phyloP scores from a whole-genome alignment of 2,888 invertebrate genomes.

The Marasmarcha lunaedactyla region DNA sequence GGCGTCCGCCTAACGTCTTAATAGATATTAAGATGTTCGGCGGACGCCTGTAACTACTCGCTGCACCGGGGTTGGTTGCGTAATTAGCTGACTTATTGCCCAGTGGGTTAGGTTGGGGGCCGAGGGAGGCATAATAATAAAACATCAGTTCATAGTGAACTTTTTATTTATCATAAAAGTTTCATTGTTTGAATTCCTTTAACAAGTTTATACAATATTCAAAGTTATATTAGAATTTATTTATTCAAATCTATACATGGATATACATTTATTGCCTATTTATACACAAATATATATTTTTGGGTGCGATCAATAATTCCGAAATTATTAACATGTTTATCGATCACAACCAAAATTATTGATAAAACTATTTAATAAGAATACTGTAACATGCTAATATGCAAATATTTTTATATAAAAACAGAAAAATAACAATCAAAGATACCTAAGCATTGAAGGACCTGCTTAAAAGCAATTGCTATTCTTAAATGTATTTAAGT shows the following conservation, averaged over 20 bases:
- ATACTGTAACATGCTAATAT: conserved; percentile 7
- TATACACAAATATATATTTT: conserved; percentile 21
- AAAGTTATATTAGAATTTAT: conserved; percentile 37
- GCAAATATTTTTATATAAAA: conserved; percentile 1
- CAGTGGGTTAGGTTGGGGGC: no score
- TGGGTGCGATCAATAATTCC: conserved; percentile 53
- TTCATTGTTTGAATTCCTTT: neutral
- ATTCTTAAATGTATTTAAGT: neutral
- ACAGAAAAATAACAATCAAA: conserved; percentile 5
- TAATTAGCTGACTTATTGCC: no score
- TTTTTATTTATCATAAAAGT: conserved; percentile 1
- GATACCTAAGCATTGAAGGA: conserved; percentile 9
- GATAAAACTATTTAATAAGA: conserved; percentile 15
- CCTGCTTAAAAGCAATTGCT: conserved; percentile 9
- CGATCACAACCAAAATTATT: conserved; percentile 59
- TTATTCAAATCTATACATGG: conserved; percentile 8
- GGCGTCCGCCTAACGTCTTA: no score
- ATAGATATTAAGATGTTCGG: no score
- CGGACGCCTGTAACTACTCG: no score
- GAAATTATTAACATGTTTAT: conserved; percentile 23
- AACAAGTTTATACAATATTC: conserved; percentile 15
- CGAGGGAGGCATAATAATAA: neutral
- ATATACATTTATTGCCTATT: neutral
- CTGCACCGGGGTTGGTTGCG: no score
- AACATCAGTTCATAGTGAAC: conserved; percentile 13